Percentiles rank a stretch among this genome's conserved stretches.
phyloP scores from a whole-genome alignment of 1,140 invertebrate genomes.

The Trachelipus rathkii region DNA sequence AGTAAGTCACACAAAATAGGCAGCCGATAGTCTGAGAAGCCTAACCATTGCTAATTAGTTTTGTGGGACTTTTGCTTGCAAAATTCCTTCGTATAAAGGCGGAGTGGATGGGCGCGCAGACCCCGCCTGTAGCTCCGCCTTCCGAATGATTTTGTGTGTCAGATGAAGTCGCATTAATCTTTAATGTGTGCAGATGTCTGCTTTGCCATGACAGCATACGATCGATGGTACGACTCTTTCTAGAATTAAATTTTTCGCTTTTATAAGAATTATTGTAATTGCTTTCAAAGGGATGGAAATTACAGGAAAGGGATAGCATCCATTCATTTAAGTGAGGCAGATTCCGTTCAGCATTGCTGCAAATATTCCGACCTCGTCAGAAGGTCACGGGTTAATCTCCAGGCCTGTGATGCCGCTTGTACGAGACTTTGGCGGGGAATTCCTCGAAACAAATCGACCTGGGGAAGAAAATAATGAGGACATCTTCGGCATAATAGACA shows the following conservation, averaged over 20 bases:
- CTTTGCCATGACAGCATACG: background rate
- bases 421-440: slow-evolving; percentile 90
- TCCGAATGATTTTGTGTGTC: background rate
- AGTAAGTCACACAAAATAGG: background rate
- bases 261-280: slow-evolving; percentile 3
- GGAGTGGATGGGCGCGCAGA: slow-evolving; percentile 29
- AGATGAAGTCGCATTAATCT: background rate
- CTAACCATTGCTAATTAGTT: slow-evolving; percentile 1
- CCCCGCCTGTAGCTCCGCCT: slow-evolving; percentile 14
- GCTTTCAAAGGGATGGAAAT: background rate
- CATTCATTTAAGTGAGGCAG: background rate
- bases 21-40: slow-evolving; percentile 4
- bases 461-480: slow-evolving; percentile 91
- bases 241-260: background rate
- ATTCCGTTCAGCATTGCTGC: slow-evolving; percentile 36
- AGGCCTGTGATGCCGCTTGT: slow-evolving; percentile 94
- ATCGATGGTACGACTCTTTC: slow-evolving; percentile 8
- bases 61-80: background rate
- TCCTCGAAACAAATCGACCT: slow-evolving; percentile 88
- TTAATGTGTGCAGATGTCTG: background rate
- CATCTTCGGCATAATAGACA: slow-evolving; percentile 94
- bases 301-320: background rate
- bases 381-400: slow-evolving; percentile 88
- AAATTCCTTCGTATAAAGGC: slow-evolving; percentile 11
- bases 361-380: slow-evolving; percentile 59